Evolutionary conservation across 2,888 invertebrate species (phyloP).

Genomic region (Uropetala carovei): DNA sequence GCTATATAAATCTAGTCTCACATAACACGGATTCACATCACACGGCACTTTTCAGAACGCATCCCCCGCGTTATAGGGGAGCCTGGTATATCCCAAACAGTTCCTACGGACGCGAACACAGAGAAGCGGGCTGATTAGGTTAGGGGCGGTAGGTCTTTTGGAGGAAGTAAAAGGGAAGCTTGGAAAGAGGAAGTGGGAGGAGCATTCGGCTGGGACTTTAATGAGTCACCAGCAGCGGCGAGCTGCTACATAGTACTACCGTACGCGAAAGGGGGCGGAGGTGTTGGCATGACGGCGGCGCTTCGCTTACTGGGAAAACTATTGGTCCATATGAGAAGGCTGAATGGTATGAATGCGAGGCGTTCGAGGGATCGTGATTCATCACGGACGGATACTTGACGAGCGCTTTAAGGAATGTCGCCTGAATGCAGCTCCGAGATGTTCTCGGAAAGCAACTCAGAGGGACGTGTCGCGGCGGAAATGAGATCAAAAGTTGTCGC

Average conservation of each 20-base stretch:
- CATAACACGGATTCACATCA: too few species aligned
- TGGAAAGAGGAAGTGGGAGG: background rate
- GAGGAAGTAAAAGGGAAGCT: too few species aligned
- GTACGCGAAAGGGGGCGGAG: background rate
- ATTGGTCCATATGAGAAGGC: background rate
- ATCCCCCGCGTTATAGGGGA: too few species aligned
- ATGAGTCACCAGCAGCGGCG: background rate
- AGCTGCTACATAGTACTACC: background rate
- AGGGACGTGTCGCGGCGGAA: background rate
- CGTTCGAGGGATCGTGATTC: background rate
- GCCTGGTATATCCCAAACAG: too few species aligned
- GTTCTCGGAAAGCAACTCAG: background rate
- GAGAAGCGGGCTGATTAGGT: too few species aligned
- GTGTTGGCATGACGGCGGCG: background rate
- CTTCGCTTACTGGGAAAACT: background rate
- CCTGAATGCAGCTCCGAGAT: background rate
- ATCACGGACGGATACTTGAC: background rate
- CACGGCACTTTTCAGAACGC: too few species aligned
- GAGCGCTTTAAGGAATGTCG: background rate
- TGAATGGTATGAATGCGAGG: background rate
- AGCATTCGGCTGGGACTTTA: background rate
- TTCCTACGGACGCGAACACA: too few species aligned
- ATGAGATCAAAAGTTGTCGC: background rate
- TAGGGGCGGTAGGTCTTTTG: too few species aligned
- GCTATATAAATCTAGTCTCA: too few species aligned